Evolutionary conservation across 2,888 invertebrate species (phyloP), one percentile per base, ranked within the genome.

Genomic region (Leptinotarsa rubiginosa): DNA sequence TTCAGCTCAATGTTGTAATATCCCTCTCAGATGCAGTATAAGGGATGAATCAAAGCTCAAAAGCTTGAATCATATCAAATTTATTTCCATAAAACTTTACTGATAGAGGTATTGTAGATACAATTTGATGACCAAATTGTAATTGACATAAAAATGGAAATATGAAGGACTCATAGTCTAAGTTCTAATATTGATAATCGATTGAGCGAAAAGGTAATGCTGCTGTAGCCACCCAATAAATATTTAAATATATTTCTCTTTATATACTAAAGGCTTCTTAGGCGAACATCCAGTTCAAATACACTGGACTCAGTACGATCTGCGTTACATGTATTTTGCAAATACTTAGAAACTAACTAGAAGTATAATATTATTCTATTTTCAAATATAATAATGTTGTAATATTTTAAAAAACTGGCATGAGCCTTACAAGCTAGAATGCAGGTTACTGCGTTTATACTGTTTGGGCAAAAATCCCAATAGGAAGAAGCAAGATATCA

Each of bases 251-350:
- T 75, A 75, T 70, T 71, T 74, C 67, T 74, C 72, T 77, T 82
- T 81, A 85, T 84, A 85, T 84, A 84, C 87, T 86, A 86, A 87
- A 87, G 87, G 87, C 87, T 86, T 84, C 84, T 86, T 87, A 87
- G 87, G 87, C 87, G 85, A 86, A 87, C 85, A 85, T 87, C 86
- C 87, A 85, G 86, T 83, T 80, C 77, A 80, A 73, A 81, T 80
- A 80, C 79, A 84, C 85, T 83, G 86, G 86, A 86, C 86, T 86
- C 86, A 84, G 85, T 85, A 85, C 83, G 82, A 84, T 84, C 84
- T 83, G 83, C 83, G 69, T 74, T 79, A 84, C 82, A 83, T 83
- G 83, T 83, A 84, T 82, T 84, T 83, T 83, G 84, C 84, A 84
- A 85, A 85, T 84, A 82, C 84, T 85, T 85, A 85, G 41, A 76